A percentile compares a stretch with the other conserved stretches of the same genome.
Conservation (phyloP, 2,113 vertebrate species). For the Actenoides lindsayi region DNA sequence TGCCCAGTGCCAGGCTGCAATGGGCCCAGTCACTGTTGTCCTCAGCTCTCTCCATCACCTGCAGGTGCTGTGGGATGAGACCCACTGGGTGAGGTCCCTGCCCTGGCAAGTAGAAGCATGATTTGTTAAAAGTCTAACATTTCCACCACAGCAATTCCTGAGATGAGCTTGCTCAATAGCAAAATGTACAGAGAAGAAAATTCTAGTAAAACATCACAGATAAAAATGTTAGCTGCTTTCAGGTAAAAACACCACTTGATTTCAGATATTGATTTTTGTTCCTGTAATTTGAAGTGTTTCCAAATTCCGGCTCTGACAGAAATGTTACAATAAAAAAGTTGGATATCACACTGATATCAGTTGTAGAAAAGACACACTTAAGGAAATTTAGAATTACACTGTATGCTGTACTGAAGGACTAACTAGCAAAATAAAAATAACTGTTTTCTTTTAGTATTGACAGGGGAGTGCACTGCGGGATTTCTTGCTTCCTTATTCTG, state of each 20-base stretch:
- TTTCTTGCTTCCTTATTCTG: neutral
- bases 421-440: slow-evolving; percentile 6
- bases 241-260: neutral
- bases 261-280: slow-evolving; percentile 37
- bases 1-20: neutral
- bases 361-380: neutral
- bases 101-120: neutral
- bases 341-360: neutral
- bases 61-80: neutral
- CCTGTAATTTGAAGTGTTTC: slow-evolving; percentile 1
- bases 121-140: neutral
- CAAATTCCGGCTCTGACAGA: neutral
- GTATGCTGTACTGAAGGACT: neutral
- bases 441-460: neutral
- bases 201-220: neutral
- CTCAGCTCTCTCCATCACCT: neutral
- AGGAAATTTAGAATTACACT: neutral
- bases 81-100: neutral
- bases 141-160: neutral
- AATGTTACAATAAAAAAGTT: neutral
- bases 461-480: neutral
- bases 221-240: neutral
- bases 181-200: neutral
- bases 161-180: neutral
- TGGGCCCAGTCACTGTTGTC: neutral